Evolutionary conservation across 2,888 invertebrate genomes (phyloP).

Genomic region (Philopedon plagiatum): DNA sequence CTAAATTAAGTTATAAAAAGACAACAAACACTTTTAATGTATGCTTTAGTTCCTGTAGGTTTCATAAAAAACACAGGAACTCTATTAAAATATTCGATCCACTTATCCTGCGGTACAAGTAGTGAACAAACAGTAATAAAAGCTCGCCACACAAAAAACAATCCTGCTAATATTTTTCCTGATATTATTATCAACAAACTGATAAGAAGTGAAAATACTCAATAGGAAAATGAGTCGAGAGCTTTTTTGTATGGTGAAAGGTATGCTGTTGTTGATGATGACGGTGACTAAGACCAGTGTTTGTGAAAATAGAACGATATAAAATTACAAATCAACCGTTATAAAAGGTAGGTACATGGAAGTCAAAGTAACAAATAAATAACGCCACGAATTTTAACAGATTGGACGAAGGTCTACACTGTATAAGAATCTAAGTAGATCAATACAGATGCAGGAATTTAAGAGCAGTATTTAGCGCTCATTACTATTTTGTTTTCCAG

Average conservation of each 20-base stretch:
- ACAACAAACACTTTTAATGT: no score
- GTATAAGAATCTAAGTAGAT: no score
- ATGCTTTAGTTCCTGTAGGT: no score
- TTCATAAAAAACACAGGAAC: background rate
- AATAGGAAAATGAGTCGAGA: background rate
- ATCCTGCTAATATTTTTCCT: background rate
- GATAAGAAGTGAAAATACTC: background rate
- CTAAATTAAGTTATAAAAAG: no score
- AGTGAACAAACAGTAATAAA: constrained; percentile 33
- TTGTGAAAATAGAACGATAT: background rate
- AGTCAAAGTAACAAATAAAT: no score
- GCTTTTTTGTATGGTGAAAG: background rate
- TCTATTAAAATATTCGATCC: constrained; percentile 2
- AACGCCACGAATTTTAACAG: no score
- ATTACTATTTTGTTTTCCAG: no score
- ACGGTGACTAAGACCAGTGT: no score
- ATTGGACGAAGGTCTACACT: no score
- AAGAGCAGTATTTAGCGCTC: no score
- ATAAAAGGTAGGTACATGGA: background rate
- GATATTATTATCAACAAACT: background rate
- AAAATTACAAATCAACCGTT: no score
- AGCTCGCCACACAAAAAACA: constrained; percentile 37
- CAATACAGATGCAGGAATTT: no score
- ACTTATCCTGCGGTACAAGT: background rate
- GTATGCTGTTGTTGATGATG: background rate